Base-by-base conservation (phyloP, 2,113 vertebrate species). In the Mastomys natalensis region DNA sequence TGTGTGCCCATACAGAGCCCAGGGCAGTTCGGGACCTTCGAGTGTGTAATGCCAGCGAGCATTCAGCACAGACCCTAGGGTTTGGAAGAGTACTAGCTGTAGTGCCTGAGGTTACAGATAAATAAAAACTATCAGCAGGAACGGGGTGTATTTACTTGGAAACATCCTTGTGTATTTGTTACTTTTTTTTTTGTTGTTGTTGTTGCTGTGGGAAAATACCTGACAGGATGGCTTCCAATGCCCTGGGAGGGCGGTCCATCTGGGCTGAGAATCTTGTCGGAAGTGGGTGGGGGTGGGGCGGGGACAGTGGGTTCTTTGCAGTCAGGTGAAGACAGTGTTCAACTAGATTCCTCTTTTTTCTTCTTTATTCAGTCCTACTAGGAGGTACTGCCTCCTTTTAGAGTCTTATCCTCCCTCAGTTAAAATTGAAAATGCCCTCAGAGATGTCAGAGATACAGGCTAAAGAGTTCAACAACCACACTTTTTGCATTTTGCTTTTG, bases 101-200 rank as follows among this genome's bases (percentile, higher is more conserved):
- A 34, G 22, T 13, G 29, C 22, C 1, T 72, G 66, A 24, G 51
- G 66, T 17, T 22, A 8, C 9, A 87, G 40, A 60, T n/a, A 12
- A 89, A 96, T 29, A 74, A 62, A 72, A 88, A 43, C 62, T n/a
- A 84, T 51, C 81, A 74, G 66, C 51, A 45, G 68, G 17, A 94
- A 92, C 66, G 21, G 37, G 4, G 0, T 0, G 73, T 55, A 85
- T 66, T 80, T 53, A 60, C 24, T n/a, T 60, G 55, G 51, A 82
- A 73, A 77, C 64, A 45, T 26, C 40, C 60, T 15, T 48, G 74
- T 76, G 37, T 29, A 87, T 51, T 89, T 89, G 66, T 87, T 48
- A 68, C 7, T 16, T 2, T 31, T n/a, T 4, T 64, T 40, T 7
- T 17, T 64, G 58, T 10, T 51, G 8, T 43, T 4, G 21, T 64